Percentiles rank a stretch among this genome's conserved stretches.
Evolutionary conservation across 2,888 invertebrate genomes (phyloP).

Genomic region (Thymelicus lineola): DNA sequence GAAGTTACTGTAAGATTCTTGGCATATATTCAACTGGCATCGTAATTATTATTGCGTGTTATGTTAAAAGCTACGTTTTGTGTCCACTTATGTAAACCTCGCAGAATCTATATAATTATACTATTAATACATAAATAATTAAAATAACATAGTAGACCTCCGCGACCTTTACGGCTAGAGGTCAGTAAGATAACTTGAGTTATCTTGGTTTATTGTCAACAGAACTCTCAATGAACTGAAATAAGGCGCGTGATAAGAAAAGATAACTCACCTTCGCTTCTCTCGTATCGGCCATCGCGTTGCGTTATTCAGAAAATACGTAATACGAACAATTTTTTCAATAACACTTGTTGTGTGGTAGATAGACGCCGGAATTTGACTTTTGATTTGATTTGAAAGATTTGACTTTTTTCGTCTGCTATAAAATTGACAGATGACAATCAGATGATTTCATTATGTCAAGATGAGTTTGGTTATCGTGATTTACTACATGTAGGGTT

Average conservation of each 20-base stretch:
- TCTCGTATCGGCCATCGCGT: constrained; percentile 30
- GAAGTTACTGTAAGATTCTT: background rate
- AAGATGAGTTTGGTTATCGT: constrained; percentile 4
- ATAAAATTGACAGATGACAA: constrained; percentile 10
- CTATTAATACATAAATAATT: background rate
- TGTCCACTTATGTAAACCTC: constrained; percentile 7
- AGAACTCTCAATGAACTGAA: constrained; percentile 12
- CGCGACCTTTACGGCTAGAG: constrained; percentile 35
- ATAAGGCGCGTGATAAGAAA: constrained; percentile 16
- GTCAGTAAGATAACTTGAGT: constrained; percentile 25
- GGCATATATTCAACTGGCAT: background rate
- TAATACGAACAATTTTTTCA: constrained; percentile 8
- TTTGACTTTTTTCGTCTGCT: background rate
- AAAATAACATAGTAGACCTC: constrained; percentile 20
- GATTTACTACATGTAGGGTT: too few relatives aligned
- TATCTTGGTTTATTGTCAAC: constrained; percentile 22
- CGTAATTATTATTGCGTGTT: background rate
- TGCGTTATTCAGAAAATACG: constrained; percentile 4
- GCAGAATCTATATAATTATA: background rate
- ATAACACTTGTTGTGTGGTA: constrained; percentile 25
- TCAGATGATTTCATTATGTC: constrained; percentile 10
- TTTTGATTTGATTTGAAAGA: constrained; percentile 19
- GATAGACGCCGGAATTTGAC: constrained; percentile 15
- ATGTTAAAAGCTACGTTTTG: too few relatives aligned
- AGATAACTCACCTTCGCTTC: constrained; percentile 35